These are phyloP conservation scores for Corythaixoides concolor DNA, from an alignment of 2,113 vertebrate genomes.

Conservation along the genomic window DNA sequence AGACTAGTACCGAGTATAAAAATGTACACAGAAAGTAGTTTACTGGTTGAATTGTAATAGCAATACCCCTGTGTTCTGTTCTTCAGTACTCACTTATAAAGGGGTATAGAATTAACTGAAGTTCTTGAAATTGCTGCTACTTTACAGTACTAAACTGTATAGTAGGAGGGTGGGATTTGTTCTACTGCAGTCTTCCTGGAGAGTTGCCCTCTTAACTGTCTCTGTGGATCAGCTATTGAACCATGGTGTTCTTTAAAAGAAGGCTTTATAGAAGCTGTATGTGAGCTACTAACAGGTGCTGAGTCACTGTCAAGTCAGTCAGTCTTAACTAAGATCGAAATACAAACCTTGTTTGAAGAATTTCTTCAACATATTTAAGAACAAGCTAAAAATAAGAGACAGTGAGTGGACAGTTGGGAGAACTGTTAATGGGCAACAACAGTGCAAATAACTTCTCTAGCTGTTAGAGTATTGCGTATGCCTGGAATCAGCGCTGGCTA, in stretches of 20 bases:
- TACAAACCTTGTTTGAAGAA: background rate
- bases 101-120: background rate
- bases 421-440: background rate
- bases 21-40: background rate
- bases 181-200: constrained; percentile 15
- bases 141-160: constrained; percentile 1
- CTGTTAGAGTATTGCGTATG: background rate
- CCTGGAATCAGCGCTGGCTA: constrained; percentile 17
- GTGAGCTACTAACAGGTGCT: background rate
- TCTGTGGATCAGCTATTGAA: background rate
- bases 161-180: background rate
- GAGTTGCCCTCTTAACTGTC: background rate
- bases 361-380: background rate
- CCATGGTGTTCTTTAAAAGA: background rate
- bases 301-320: background rate
- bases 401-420: background rate
- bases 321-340: background rate
- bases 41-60: background rate
- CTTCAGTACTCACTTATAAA: background rate
- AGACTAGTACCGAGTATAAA: background rate
- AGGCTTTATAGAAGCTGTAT: background rate
- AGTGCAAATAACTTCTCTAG: background rate
- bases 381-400: background rate
- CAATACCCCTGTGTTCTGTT: background rate
- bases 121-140: background rate